Conservation (phyloP, 2,113 vertebrate species). For the Lates calcarifer region DNA sequence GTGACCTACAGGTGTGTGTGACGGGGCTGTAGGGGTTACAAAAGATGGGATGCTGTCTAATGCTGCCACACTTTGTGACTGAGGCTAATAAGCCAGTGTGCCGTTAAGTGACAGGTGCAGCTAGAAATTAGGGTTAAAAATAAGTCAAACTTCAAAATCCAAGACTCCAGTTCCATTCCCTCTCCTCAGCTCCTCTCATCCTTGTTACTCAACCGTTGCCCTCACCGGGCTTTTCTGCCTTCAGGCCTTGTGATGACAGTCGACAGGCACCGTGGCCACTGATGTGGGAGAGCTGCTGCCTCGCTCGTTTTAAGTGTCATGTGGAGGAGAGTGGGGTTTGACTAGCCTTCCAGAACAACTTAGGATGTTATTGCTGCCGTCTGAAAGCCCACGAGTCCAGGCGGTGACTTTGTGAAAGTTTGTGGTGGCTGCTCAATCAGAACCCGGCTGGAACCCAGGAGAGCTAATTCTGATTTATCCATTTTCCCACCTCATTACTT, state of each 20-base stretch:
- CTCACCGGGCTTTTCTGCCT: slow-evolving; percentile 15
- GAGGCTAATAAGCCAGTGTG: slow-evolving; percentile 15
- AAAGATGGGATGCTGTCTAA: background rate
- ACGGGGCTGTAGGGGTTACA: background rate
- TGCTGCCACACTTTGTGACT: slow-evolving; percentile 1
- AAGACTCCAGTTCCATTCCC: background rate
- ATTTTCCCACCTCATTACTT: slow-evolving; percentile 51
- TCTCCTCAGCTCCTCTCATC: background rate
- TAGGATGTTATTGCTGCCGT: background rate
- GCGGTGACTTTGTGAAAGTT: slow-evolving; percentile 17
- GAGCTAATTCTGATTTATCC: slow-evolving; percentile 52
- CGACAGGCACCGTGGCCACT: slow-evolving; percentile 20
- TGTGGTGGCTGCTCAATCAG: slow-evolving; percentile 42
- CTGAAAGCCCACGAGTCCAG: slow-evolving; percentile 7
- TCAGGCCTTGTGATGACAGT: slow-evolving; percentile 16
- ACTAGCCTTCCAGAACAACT: slow-evolving; percentile 25
- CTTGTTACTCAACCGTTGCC: slow-evolving; percentile 10
- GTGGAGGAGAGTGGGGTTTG: slow-evolving; percentile 17
- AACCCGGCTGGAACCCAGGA: slow-evolving; percentile 4
- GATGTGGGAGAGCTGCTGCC: background rate
- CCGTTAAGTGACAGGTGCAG: background rate
- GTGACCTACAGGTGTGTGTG: background rate
- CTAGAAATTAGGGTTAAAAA: slow-evolving; percentile 40
- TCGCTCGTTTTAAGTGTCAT: slow-evolving; percentile 11
- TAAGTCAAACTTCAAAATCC: slow-evolving; percentile 6